A percentile compares a stretch with the other conserved stretches of the same genome.
Evolutionary conservation across 2,797 vertebrate species (phyloP).

Genomic region (Parotocinclus haroldoi): DNA sequence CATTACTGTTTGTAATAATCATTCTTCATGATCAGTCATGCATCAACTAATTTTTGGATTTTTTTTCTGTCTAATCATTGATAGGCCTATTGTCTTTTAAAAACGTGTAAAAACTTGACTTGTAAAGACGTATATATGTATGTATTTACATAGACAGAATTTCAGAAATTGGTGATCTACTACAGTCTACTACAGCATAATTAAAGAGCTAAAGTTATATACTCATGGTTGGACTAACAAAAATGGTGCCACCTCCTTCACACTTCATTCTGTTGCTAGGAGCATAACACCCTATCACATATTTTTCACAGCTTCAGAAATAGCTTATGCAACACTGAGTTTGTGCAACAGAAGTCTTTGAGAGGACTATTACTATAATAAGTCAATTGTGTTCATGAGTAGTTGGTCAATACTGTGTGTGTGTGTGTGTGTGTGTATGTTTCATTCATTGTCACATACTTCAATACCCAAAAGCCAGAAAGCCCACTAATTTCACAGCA

Average conservation of each 20-base stretch:
- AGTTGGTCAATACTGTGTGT: constrained; percentile 28
- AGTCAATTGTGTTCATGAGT: constrained; percentile 4
- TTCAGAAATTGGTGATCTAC: no score
- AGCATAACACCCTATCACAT: constrained; percentile 16
- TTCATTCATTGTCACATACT: no score
- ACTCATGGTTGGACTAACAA: constrained; percentile 5
- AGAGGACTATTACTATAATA: constrained; percentile 10
- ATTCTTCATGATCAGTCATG: constrained; percentile 8
- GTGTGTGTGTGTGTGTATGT: no score
- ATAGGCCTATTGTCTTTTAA: no score
- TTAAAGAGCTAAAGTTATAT: constrained; percentile 28
- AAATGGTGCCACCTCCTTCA: constrained; percentile 26
- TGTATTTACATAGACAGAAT: no score
- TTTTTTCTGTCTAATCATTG: not conserved
- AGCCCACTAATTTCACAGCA: no score
- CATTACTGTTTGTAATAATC: constrained; percentile 8
- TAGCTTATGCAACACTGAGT: not conserved
- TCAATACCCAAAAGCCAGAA: no score
- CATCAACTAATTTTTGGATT: not conserved
- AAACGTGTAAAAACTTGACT: no score
- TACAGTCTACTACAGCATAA: constrained; percentile 13
- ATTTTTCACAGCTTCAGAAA: constrained; percentile 23
- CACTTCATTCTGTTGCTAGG: constrained; percentile 24
- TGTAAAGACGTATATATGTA: no score
- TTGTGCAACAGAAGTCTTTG: constrained; percentile 11